Base-by-base conservation (phyloP, 1,140 invertebrate genomes). In the Drosophila parvula region DNA sequence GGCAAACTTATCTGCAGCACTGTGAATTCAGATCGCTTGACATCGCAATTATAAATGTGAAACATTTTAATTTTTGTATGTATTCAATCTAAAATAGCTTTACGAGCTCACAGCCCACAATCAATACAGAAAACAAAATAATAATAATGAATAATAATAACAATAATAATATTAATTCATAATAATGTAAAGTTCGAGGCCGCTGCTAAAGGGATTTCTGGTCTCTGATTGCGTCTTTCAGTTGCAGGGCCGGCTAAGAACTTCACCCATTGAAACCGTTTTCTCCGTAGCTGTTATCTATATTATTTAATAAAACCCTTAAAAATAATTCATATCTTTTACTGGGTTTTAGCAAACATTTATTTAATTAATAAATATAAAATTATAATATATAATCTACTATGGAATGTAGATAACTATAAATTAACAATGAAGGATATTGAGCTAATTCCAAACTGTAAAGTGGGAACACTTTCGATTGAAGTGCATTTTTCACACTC, bases 221-320 rank as follows among this genome's bases (percentile, higher is more conserved):
- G 18, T 56, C 50, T 10, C 12, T 12, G 16, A 60, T 60, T 80
- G 63, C 50, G 65, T 59, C 22, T 41, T 38, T 40, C 22, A 68
- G 56, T 69, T 73, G 65, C 73, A 69, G 71, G 48, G 59, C 79
- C 56, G 45, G 53, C 53, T 77, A 74, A 67, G 60, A 77, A 73
- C 60, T 69, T 79, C 67, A 67, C 57, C 51, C 76, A 82, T 82
- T 88, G 47, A 82, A 73, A 62, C 55, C 36, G 45, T 76, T 77
- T 79, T 86, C 60, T 79, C 73, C 45, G 79, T 86, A 86, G 83
- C 56, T 60, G 76, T 79, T 82, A 67, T 74, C 38, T 51, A 55
- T 77, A 71, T 77, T 73, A 83, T 86, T 83, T 89, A 79, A 73
- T 73, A 71, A 73, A 86, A 88, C 79, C 41, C 58, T 67, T 73